Base-by-base conservation (phyloP, 2,888 invertebrate genomes). In the Drosophila neotestacea region DNA sequence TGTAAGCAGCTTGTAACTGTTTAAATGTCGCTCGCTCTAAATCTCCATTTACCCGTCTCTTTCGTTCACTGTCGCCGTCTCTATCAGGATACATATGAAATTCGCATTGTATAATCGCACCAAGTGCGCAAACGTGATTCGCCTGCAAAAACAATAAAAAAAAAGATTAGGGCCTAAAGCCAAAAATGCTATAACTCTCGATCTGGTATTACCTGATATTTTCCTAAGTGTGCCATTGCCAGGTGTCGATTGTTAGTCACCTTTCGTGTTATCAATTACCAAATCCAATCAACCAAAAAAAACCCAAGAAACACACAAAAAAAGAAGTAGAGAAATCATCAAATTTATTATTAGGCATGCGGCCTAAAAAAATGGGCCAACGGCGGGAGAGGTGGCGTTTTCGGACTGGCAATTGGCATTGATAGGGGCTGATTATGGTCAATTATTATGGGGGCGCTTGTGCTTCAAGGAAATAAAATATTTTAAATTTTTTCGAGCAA, bases 101-200 rank as follows among this genome's bases (percentile, higher is more conserved):
- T 76, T 73, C 58, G 77, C 68, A 80, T 83, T 83, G 88, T 83
- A 77, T 85, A 83, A 88, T 79, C 86, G 70, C 61, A 27, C 54
- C 70, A 71, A 85, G 66, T 76, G 60, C 60, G 34, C 61, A 61
- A 73, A 79, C 83, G 83, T 83, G 83, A 66, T 62, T 56, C 27
- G 77, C 52, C 60, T 75, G 50, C 55, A 11, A 39, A 58, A 55
- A 50, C 52, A 32, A 52, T 34, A 62, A 47, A 41, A 32, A 44
- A 44, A 2, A 34, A 48, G 78, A 59, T 74, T 74, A 77, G 78
- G 78, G 73, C 41, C 4, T 4, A 55, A 34, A 55, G 66, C 42
- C 42, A 42, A 34, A 46, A 47, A 34, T 38, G 42, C 48, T 51
- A 38, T 22, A 73, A 56, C 48, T 39, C 30, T 16, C 39, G 16